Base-by-base conservation (phyloP, 2,888 invertebrate species). In the Thalpophila matura region DNA sequence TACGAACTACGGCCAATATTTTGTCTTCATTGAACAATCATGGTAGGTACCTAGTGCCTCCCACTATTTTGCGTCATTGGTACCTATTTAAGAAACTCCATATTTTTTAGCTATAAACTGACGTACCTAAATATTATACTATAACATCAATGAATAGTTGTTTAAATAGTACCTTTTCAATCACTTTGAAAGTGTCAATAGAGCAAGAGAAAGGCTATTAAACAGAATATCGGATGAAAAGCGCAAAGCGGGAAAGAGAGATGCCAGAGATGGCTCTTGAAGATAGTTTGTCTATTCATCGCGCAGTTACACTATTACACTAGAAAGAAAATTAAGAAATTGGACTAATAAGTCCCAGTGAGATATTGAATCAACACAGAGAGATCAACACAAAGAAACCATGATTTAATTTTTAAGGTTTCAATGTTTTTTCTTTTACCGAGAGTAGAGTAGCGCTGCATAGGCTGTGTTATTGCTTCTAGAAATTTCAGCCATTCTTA, bases 1-100 rank as follows among this genome's bases (percentile, higher is more conserved):
- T 61, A 43, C 47, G 6, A 37, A 38, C 12, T 27, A 22, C 10
- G 14, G 49, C 20, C 38, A 24, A 57, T 70, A 70, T 54, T 38
- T 74, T 51, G 16, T 38, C 26, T 64, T 59, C 47, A 62, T 45
- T 56, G 43, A 56, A 59, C 33, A 64, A 69, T 56, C 10, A 55
- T 54, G 27, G 35, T 33, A 45, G 33, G n/a, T n/a, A n/a, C n/a
- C n/a, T n/a, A n/a, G n/a, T n/a, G 26, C 42, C 20, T 33, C 29
- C 27, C 35, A 66, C 22, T 33, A 31, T 49, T n/a, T n/a, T 46
- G 9, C 4, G n/a, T 54, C 27, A 51, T 20, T 35, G 10, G 24
- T n/a, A 26, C n/a, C 14, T 53, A 40, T 51, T 71, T 33, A 22
- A 18, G 50, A 33, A 54, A 27, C 43, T 9, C n/a, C 18, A 38